A percentile compares a stretch with the other conserved stretches of the same genome.
Conservation (phyloP, 2,888 invertebrate species). For the Yponomeuta cagnagella region DNA sequence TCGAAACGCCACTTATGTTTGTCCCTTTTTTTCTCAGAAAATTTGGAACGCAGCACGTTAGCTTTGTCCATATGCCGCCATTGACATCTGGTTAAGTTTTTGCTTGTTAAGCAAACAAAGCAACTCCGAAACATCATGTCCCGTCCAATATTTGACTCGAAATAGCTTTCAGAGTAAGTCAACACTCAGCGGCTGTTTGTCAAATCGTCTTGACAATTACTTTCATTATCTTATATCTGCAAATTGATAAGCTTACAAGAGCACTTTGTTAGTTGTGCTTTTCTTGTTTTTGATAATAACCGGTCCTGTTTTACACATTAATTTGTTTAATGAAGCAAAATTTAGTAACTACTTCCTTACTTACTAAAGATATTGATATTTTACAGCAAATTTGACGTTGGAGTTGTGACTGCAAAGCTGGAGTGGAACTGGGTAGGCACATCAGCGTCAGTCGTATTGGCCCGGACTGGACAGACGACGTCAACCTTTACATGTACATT, state of each 20-base stretch:
- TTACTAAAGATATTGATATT: too few species aligned
- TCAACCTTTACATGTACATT: too few species aligned
- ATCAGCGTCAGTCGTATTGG: too few species aligned
- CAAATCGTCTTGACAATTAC: slow-evolving; percentile 27
- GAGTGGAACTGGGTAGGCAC: too few species aligned
- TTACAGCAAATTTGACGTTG: too few species aligned
- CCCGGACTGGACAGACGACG: too few species aligned
- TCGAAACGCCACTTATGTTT: slow-evolving; percentile 21
- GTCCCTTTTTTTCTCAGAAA: not conserved
- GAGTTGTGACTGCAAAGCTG: too few species aligned
- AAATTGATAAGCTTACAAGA: slow-evolving; percentile 26
- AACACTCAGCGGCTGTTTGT: slow-evolving; percentile 28
- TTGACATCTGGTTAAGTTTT: slow-evolving; percentile 41
- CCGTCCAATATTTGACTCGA: too few species aligned
- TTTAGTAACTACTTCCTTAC: too few species aligned
- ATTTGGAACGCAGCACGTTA: not conserved
- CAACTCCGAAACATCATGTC: not conserved
- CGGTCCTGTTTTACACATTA: too few species aligned
- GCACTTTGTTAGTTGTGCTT: not conserved
- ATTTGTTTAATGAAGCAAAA: too few species aligned
- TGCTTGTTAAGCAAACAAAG: slow-evolving; percentile 16
- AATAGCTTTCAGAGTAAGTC: slow-evolving; percentile 19
- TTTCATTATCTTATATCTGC: slow-evolving; percentile 20
- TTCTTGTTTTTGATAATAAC: too few species aligned
- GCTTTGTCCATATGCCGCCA: slow-evolving; percentile 19